Base-by-base conservation (phyloP, 2,888 invertebrate species). In the Epistrophe grossulariae region DNA sequence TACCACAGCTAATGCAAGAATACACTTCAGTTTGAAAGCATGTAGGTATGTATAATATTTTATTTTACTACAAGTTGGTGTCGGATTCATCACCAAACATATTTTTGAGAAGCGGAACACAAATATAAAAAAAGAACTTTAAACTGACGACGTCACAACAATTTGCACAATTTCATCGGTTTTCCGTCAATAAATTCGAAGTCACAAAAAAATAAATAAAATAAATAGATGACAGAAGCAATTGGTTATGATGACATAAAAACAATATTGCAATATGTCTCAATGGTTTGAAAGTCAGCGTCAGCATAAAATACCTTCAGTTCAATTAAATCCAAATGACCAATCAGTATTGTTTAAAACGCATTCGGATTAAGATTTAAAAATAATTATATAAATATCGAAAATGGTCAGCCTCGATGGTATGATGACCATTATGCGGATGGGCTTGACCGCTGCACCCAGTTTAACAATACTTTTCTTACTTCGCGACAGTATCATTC, bases 401-500 rank as follows among this genome's bases (percentile, higher is more conserved):
- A 83, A 80, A 87, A 89, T 90, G 90, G 62, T 89, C 8, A 88
- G 88, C 15, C 72, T 88, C 31, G 90, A 90, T 40, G 90, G 93
- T 80, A 88, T 93, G 28, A 93, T 94, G 62, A 95, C 96, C 2
- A 94, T 94, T 70, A 94, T 95, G 57, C 94, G 97, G 84, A 96
- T 96, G 83, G 77, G 91, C 70, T 92, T 96, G 83, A 94, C 95
- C 0, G 93, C 95, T 11, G 94, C 95, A 0, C 95, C 96, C 0
- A 95, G 95, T 66, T 92, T 96, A 5, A 94, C 95, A 15, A 94
- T 96, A 50, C 90, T 97, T 24, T 90, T 96, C 13, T 91, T 95
- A 45, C 93, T 97, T 0, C 94, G 96, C 64, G 94, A 95, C 89
- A 94, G 95, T 8, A 95, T 96, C 60, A 92, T 95, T 85, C 91